Base-by-base conservation (phyloP, 2,888 invertebrate genomes). In the Brachyopa scutellaris region DNA sequence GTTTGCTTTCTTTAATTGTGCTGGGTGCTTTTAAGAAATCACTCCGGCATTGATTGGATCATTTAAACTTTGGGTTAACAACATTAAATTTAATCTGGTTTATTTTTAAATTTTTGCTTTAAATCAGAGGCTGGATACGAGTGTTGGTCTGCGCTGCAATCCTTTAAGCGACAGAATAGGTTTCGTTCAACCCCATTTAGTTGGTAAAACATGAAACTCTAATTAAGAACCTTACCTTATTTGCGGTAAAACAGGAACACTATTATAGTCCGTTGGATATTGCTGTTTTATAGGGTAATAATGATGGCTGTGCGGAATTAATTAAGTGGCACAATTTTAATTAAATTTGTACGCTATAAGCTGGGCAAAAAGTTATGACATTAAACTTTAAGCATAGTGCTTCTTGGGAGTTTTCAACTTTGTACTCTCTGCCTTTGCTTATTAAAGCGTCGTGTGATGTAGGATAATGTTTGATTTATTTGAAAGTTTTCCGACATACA, bases 291-390 rank as follows among this genome's bases (percentile, higher is more conserved):
- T 80, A 53, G 62, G 79, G 61, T 74, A 74, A 74, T 80, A 80
- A 80, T 80, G 47, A 80, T 80, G 67, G 74, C 79, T 62, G 67
- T 67, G 74, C 45, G 62, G 67, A 80, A 74, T 80, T 80, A 80
- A 80, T 80, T 74, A 80, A 80, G 79, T 80, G 74, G 67, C 67
- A 74, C 74, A 67, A 69, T 80, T 80, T 80, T 80, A 80, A 80
- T 80, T 80, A 80, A 80, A 74, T 62, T 80, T 74, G 62, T 69
- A 47, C 49, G 21, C 31, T 49, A 31, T 33, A 47, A 45, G 67
- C 47, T 62, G 53, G 36, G 53, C 66, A 51, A 55, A 73, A 61
- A 33, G 61, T 66, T 78, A 59, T 72, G 51, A 36, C 6, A 15
- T 45, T 33, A 45, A 57, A 42, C 51, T 78, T 64, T 47, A 77